Evolutionary conservation across 2,797 vertebrate species (phyloP), one percentile per base, ranked within the genome.

Genomic region (Oreochromis mossambicus): DNA sequence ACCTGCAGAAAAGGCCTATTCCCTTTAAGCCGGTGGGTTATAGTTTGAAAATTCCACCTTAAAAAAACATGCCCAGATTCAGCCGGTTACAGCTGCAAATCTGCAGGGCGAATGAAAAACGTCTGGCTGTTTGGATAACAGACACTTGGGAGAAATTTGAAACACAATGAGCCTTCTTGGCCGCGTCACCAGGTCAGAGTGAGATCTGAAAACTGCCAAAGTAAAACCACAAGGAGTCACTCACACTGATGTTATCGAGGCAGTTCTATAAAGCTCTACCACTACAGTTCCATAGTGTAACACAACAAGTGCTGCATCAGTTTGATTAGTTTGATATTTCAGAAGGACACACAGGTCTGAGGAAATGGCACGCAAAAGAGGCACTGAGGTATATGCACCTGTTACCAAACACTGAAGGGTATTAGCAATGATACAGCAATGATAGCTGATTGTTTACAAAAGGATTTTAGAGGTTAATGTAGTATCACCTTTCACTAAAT

Each of bases 381-480:
- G 24, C 68, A 8, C 9, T 48, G 43, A 48, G 43, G 17, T 12
- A 29, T 0, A 73, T 73, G 24, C 10, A 32, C 26, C 15, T 73
- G 68, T 73, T 73, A 73, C 43, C 14, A 32, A 48, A 73, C 48
- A 0, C 15, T 48, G 0, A 21, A 36, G 32, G 1, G 3, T n/a
- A 8, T 21, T 38, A 38, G 17, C 32, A 10, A 32, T 1, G 50
- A n/a, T n/a, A n/a, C 50, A 51, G 51, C 51, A 52, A 54, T 36
- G 56, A 61, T 36, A 34, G 58, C 32, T 36, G 58, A 61, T 36
- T 61, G 17, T 7, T n/a, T 61, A n/a, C 32, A 36, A n/a, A 61
- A 36, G 32, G 58, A 61, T 7, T 36, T 19, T 61, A 36, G 58
- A 34, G 10, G 10, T 61, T 36, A 61, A 12, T 12, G 29, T 34